A percentile compares a stretch with the other conserved stretches of the same genome.
These are phyloP conservation scores for Chironex yamaguchii DNA, from an alignment of 30 jellyfish, hydroid and myxozoan species.

Conservation along the genomic window DNA sequence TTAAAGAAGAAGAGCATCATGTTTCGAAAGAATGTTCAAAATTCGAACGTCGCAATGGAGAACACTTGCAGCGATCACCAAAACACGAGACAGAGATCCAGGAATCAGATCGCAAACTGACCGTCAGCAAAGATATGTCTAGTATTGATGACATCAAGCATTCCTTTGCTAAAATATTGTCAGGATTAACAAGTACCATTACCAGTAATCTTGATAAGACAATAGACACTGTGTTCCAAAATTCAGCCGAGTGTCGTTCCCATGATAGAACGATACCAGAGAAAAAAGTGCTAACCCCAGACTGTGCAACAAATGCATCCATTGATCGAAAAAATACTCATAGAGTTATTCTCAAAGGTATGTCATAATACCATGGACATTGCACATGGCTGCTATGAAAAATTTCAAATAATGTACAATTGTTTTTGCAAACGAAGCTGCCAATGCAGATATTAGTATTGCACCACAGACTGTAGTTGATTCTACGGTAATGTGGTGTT, in stretches of 20 bases:
- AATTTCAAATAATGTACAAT: too few species aligned
- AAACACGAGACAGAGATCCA: background rate
- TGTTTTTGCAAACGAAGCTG: too few species aligned
- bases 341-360: background rate
- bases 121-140: background rate
- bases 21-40: background rate
- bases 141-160: slow-evolving; percentile 73
- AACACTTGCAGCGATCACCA: background rate
- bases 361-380: too few species aligned
- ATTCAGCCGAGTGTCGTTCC: background rate
- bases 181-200: slow-evolving; percentile 66
- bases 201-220: slow-evolving; percentile 67
- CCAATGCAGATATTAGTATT: too few species aligned
- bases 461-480: too few species aligned
- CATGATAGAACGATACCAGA: background rate
- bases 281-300: background rate
- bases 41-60: background rate
- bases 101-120: background rate
- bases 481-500: too few species aligned
- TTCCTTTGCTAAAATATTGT: slow-evolving; percentile 75
- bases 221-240: slow-evolving; percentile 59
- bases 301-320: background rate
- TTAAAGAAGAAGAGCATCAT: background rate
- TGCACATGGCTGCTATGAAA: too few species aligned
- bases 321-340: background rate